phyloP scores from a whole-genome alignment of 2,888 invertebrate species.

The Pinctada fucata region DNA sequence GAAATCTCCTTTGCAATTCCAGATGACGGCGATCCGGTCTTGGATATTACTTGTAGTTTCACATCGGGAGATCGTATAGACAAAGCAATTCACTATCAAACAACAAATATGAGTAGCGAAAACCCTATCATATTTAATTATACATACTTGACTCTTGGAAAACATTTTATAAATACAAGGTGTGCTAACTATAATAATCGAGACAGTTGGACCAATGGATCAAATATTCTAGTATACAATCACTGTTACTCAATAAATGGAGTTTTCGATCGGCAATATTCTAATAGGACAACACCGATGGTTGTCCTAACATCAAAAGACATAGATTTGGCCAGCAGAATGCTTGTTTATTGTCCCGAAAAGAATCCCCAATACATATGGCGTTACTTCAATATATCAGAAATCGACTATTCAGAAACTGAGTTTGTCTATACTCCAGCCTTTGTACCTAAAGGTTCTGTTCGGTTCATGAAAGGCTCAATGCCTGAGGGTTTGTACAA shows the following conservation, averaged over 20 bases:
- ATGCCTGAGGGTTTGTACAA: slow-evolving; percentile 36
- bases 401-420: slow-evolving; percentile 10
- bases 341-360: slow-evolving; percentile 40
- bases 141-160: slow-evolving; percentile 48
- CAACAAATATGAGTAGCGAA: slow-evolving; percentile 39
- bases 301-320: slow-evolving; percentile 47
- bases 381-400: slow-evolving; percentile 29
- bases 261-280: slow-evolving; percentile 52
- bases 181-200: slow-evolving; percentile 45
- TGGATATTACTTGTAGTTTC: slow-evolving; percentile 30
- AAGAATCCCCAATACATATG: slow-evolving; percentile 47
- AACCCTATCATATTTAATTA: slow-evolving; percentile 43
- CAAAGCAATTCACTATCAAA: slow-evolving; percentile 11
- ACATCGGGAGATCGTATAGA: slow-evolving; percentile 33
- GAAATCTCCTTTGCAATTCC: slow-evolving; percentile 14
- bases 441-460: slow-evolving; percentile 23
- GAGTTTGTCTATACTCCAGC: slow-evolving; percentile 28
- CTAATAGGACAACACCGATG: slow-evolving; percentile 46
- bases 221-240: slow-evolving; percentile 26
- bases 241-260: slow-evolving; percentile 39
- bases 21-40: slow-evolving; percentile 18
- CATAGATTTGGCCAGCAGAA: slow-evolving; percentile 49
- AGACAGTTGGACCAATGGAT: neutral
- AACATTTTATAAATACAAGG: slow-evolving; percentile 36
- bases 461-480: slow-evolving; percentile 47